Evolutionary conservation across 2,113 vertebrate genomes (phyloP), one percentile per base, ranked within the genome.

Genomic region (Mustela lutreola): DNA sequence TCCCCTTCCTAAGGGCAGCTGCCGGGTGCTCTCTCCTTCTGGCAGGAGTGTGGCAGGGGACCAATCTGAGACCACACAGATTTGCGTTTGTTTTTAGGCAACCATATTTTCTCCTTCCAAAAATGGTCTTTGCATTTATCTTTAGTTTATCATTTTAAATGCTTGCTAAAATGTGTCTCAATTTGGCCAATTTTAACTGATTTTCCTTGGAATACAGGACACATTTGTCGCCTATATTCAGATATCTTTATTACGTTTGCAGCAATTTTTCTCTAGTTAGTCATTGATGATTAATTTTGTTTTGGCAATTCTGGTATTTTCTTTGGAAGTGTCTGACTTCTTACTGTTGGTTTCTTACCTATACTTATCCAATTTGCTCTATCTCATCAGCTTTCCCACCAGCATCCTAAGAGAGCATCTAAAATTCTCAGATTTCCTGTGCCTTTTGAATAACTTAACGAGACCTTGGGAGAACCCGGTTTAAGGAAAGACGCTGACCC

Each of bases 111-210:
- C 80, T 89, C 48, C 26, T 76, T 33, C 71, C 65, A 42, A 56
- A 80, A n/a, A 73, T 7, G 1, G 14, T 26, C 73, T 79, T 62
- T 26, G 45, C 45, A 4, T 28, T 79, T 70, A 73, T 22, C 65
- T 76, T 71, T 84, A 36, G 24, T 75, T 76, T 78, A 31, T 73
- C 80, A 58, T 83, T 87, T 91, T 48, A 92, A 94, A 60, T 21
- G 22, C 26, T 87, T 50, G 31, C 63, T 6, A 24, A 87, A 21
- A 79, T 7, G 31, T 45, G 21, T 26, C 93, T 84, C 22, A 56
- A 42, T 75, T 19, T 84, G 63, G 76, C 45, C 42, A 28, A 5
- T 50, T 53, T 81, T 80, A 73, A 39, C 33, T 16, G 15, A 62
- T 48, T 82, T 65, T 63, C 88, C 45, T 58, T 60, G 45, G 63